These are phyloP conservation scores for Procapra przewalskii DNA, from an alignment of 2,113 vertebrate genomes.

Conservation along the genomic window DNA sequence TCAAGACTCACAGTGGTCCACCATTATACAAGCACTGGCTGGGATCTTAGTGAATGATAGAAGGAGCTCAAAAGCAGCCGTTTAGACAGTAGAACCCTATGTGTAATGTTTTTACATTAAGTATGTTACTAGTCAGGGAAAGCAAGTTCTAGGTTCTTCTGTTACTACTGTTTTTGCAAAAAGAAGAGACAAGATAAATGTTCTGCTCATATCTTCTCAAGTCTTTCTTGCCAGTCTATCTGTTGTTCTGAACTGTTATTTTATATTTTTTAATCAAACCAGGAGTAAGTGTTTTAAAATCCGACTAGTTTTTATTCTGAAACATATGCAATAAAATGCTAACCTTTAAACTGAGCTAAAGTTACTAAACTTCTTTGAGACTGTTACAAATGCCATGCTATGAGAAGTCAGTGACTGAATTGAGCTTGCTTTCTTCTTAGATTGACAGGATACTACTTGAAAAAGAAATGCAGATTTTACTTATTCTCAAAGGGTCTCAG, in stretches of 20 bases:
- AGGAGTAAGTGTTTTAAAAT: not conserved
- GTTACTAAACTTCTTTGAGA: not conserved
- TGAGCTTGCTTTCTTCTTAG: not conserved
- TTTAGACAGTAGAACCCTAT: not conserved
- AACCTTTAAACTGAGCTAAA: not conserved
- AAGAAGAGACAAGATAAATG: not conserved
- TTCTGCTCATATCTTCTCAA: not conserved
- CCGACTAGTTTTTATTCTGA: not conserved
- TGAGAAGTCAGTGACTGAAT: not conserved
- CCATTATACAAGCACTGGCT: not conserved
- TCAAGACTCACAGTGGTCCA: not conserved
- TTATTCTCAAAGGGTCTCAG: slow-evolving; percentile 16
- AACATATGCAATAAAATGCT: not conserved
- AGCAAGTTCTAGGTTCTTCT: not conserved
- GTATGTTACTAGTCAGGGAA: not conserved
- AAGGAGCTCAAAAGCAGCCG: not conserved
- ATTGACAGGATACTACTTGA: not conserved
- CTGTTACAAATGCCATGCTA: not conserved
- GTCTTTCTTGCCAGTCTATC: not conserved
- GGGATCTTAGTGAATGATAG: not conserved
- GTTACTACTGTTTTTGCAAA: not conserved
- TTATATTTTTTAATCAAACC: not conserved
- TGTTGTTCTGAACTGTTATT: not conserved
- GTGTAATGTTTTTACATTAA: not conserved
- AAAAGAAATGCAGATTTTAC: slow-evolving; percentile 21